Base-by-base conservation (phyloP, 2,888 invertebrate species). In the Matsumyia berberina region DNA sequence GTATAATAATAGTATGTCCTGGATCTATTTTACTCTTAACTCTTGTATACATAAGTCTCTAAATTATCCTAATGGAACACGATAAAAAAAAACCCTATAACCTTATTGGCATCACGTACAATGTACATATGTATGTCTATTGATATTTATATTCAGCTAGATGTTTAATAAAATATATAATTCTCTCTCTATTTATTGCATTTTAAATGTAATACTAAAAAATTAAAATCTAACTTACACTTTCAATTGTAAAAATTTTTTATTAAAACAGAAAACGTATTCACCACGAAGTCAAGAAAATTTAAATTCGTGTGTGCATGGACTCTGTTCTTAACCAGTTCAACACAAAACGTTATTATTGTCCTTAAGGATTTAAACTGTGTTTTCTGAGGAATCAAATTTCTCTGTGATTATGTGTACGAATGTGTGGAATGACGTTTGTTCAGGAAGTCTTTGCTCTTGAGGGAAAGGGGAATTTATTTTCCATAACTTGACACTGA, bases 401-500 rank as follows among this genome's bases (percentile, higher is more conserved):
- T 29, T 29, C 11, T 57, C 9, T 64, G 51, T 62, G 57, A 72
- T 37, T 57, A 79, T 73, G 66, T 64, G 31, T 69, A 64, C 24
- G 24, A 24, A 3, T 74, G 42, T 66, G 57, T 80, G 85, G 85
- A 86, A 85, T 86, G 80, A 80, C 42, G 49, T 60, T 64, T 70
- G 17, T 31, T 72, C 9, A 64, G 60, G 42, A 76, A 86, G 74
- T 62, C 70, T 69, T 55, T 35, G 17, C 12, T 51, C 37, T 60
- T 24, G 24, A 24, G 1, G 9, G 42, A 11, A 55, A 33, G n/a
- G 46, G 3, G 2, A 2, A 55, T 49, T 62, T 86, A 87, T 64
- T 87, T 87, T 17, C 58, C 86, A 44, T 86, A 87, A 35, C 87
- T 87, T 6, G 87, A 86, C 7, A 74, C 64, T 0, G 87, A 87